These are phyloP conservation scores for Eumacrocentrus americanus DNA, from an alignment of 2,888 invertebrate genomes.

Conservation along the genomic window DNA sequence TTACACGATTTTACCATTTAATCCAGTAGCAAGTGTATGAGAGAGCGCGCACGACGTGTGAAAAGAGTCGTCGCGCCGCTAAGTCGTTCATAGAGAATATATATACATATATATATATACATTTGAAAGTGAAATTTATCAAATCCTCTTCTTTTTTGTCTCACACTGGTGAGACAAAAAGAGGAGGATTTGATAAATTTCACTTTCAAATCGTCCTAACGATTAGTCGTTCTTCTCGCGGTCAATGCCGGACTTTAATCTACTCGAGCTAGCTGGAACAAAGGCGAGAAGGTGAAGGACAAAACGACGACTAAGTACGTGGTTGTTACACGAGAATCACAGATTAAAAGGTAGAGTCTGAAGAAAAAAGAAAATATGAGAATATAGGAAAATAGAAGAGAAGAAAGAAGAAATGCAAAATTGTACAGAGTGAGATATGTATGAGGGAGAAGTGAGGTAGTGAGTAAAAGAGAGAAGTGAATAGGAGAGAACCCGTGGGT, in stretches of 20 bases:
- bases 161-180: constrained; percentile 4
- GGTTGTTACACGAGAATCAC: not conserved
- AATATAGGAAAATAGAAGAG: not conserved
- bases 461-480: constrained; percentile 22
- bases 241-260: constrained; percentile 4
- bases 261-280: constrained; percentile 9
- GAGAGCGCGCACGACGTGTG: not conserved
- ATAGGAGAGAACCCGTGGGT: constrained; percentile 34
- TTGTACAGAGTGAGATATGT: not conserved
- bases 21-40: constrained; percentile 31
- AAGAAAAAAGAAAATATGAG: not conserved
- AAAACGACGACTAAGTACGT: constrained; percentile 14
- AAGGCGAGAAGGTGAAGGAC: not conserved
- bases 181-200: constrained; percentile 35
- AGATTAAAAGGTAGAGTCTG: not conserved
- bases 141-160: too few relatives aligned
- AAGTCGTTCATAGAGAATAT: too few relatives aligned
- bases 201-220: constrained; percentile 37
- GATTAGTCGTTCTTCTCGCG: constrained; percentile 27
- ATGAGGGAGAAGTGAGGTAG: not conserved
- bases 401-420: not conserved
- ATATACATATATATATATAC: constrained; percentile 11
- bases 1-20: constrained; percentile 41
- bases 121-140: not conserved
- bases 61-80: constrained; percentile 14